phyloP scores from a whole-genome alignment of 2,888 invertebrate genomes.

The Mesorhabditis sp. region DNA sequence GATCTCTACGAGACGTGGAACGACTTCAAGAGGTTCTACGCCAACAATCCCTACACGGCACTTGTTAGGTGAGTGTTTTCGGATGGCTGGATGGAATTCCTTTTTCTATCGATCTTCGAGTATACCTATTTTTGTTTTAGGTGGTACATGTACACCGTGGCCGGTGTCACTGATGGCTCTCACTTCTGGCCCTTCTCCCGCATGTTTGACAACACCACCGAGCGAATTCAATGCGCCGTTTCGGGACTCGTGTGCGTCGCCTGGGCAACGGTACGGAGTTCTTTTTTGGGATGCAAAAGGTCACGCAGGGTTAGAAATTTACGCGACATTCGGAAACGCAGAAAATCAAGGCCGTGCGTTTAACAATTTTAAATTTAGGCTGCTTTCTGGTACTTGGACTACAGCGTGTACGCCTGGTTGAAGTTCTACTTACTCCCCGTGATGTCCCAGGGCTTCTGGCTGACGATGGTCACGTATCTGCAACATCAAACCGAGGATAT shows the following conservation, averaged over 20 bases:
- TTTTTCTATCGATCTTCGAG: neutral
- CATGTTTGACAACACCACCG: conserved; percentile 43
- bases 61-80: conserved; percentile 13
- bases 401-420: conserved; percentile 15
- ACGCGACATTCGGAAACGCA: neutral
- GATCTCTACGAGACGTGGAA: conserved; percentile 23
- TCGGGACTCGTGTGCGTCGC: conserved; percentile 34
- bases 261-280: conserved; percentile 31
- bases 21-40: conserved; percentile 15
- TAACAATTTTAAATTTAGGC: conserved; percentile 9
- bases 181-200: conserved; percentile 52
- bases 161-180: conserved; percentile 50
- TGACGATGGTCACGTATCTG: conserved; percentile 37
- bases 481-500: conserved; percentile 33
- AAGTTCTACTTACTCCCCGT: conserved; percentile 31
- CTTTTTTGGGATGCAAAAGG: neutral
- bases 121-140: conserved; percentile 17
- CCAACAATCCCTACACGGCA: conserved; percentile 19
- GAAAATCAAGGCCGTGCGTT: neutral
- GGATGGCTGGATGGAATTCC: neutral
- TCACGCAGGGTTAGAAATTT: too few relatives aligned
- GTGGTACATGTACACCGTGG: conserved; percentile 52
- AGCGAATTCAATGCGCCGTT: conserved; percentile 48
- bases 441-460: conserved; percentile 33
- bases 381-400: conserved; percentile 20